Evolutionary conservation across 1,140 invertebrate species (phyloP).

Genomic region (Brachionus angularis): DNA sequence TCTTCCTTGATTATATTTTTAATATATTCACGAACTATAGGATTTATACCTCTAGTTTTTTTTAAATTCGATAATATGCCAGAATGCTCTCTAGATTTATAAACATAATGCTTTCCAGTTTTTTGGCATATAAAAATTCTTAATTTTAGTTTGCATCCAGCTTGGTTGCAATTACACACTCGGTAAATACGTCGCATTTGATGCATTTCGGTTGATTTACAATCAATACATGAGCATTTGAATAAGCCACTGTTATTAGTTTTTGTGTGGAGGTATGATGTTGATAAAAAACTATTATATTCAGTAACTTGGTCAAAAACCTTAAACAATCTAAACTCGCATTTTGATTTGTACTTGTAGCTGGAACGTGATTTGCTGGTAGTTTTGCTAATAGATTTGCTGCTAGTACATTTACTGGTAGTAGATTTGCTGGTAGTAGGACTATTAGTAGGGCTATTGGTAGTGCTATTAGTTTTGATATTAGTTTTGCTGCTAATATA

Average conservation of each 20-base stretch:
- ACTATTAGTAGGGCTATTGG: too few relatives aligned
- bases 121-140: conserved; percentile 13
- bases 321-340: too few relatives aligned
- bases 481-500: too few relatives aligned
- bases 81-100: not conserved
- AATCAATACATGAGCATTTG: not conserved
- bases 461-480: too few relatives aligned
- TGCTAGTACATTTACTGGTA: too few relatives aligned
- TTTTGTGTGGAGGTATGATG: not conserved
- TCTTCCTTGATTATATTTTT: not conserved
- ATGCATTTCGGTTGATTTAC: not conserved
- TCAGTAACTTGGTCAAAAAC: too few relatives aligned
- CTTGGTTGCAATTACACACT: not conserved
- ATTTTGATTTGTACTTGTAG: too few relatives aligned
- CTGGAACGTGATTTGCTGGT: too few relatives aligned
- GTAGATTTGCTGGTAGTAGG: too few relatives aligned
- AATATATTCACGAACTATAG: not conserved
- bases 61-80: not conserved
- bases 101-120: not conserved
- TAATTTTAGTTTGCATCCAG: not conserved
- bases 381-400: too few relatives aligned
- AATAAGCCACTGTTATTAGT: not conserved
- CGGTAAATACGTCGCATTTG: conserved; percentile 8
- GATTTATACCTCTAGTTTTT: conserved; percentile 13
- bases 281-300: not conserved